Base-by-base conservation (phyloP, 1,140 invertebrate genomes). In the Drusus annulatus region DNA sequence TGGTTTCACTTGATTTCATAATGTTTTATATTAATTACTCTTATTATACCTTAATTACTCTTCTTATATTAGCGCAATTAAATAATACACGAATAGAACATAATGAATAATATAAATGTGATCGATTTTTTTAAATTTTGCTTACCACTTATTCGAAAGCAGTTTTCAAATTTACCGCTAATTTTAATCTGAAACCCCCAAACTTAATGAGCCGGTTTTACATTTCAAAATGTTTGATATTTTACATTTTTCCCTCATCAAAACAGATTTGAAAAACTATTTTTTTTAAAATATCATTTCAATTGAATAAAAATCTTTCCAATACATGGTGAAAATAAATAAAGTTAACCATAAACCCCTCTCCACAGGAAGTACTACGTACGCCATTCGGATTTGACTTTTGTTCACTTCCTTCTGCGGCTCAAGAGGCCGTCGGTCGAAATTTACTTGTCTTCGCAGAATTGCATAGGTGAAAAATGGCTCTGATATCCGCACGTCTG, bases 401-500 rank as follows among this genome's bases (percentile, higher is more conserved):
- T 50, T 28, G 23, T 36, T 73, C 69, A 79, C 69, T 79, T 79
- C 78, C 78, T 74, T 60, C 69, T 50, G 78, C 78, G 78, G 78
- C 50, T 19, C n/a, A 74, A 74, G 69, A 58, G 78, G 60, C 71
- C 69, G 78, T 62, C 78, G 28, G 71, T 75, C 60, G 71, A 73
- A 79, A 75, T 62, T 79, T 79, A 79, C 69, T 79, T 74, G 54
- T 63, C 68, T 74, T 65, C 54, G 36, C 65, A 79, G 52, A 79
- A 56, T 79, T 69, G 52, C 60, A 75, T 79, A 74, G 69, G 78
- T 79, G 78, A 79, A 79, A 75, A 79, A 80, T 80, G 79, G 73
- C 79, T 76, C 79, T 80, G 50, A 54, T 80, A 62, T 80, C 79
- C 16, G 73, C 76, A 69, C 81, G 76, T 75, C 77, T 79, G 28